A percentile compares a stretch with the other conserved stretches of the same genome.
These are phyloP conservation scores for Calliopsis andreniformis DNA, from an alignment of 1,140 invertebrate genomes.

Conservation along the genomic window DNA sequence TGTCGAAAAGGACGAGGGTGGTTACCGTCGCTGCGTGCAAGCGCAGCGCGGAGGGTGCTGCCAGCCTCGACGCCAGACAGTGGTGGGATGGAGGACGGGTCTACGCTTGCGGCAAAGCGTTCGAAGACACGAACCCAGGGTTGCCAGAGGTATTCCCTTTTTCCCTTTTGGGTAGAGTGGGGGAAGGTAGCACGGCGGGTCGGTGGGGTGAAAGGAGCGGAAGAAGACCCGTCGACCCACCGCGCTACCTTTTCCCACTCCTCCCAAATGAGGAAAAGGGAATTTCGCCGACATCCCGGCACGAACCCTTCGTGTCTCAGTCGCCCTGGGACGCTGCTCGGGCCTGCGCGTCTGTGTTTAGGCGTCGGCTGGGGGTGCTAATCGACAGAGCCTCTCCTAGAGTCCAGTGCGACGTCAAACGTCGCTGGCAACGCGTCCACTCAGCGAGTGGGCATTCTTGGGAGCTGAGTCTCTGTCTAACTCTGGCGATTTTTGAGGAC, in stretches of 20 bases:
- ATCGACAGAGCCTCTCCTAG: slow-evolving; percentile 42
- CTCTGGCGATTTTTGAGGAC: too few relatives aligned
- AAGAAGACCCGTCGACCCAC: too few relatives aligned
- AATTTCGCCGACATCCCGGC: too few relatives aligned
- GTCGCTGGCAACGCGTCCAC: slow-evolving; percentile 66
- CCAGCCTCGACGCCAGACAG: background rate
- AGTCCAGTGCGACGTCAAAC: slow-evolving; percentile 70
- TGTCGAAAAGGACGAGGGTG: slow-evolving; percentile 18
- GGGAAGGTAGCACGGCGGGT: too few relatives aligned
- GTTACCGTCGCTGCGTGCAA: slow-evolving; percentile 40
- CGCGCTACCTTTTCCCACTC: too few relatives aligned
- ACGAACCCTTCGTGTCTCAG: slow-evolving; percentile 41
- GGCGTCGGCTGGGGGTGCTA: slow-evolving; percentile 71
- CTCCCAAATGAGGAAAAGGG: too few relatives aligned
- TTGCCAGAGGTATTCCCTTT: too few relatives aligned
- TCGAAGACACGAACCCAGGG: slow-evolving; percentile 61
- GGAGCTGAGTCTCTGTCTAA: too few relatives aligned
- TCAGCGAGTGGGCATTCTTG: too few relatives aligned
- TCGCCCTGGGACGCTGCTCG: slow-evolving; percentile 56
- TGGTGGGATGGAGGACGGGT: slow-evolving; percentile 30
- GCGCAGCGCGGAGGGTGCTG: slow-evolving; percentile 9
- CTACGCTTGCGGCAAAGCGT: slow-evolving; percentile 61
- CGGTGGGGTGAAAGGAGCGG: too few relatives aligned
- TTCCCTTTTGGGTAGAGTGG: too few relatives aligned
- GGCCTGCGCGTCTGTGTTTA: slow-evolving; percentile 65